Conservation (phyloP, 2,113 vertebrate genomes). For the Galbula dea region DNA sequence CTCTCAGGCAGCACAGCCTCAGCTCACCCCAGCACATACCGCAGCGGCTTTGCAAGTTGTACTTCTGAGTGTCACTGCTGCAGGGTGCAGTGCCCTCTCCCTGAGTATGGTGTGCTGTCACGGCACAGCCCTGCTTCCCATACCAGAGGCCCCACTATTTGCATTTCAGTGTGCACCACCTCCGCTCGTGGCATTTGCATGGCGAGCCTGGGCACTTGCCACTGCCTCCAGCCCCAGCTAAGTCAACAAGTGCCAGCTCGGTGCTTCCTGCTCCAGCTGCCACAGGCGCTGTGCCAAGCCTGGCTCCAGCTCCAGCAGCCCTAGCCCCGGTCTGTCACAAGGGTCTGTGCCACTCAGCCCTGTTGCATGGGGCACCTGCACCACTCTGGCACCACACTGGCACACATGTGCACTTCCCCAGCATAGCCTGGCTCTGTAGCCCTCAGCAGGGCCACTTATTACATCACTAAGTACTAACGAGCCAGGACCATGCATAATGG, state of each 20-base stretch:
- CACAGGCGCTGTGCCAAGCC: neutral
- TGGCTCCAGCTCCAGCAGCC: fast-evolving
- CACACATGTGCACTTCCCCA: fast-evolving
- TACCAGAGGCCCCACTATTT: neutral
- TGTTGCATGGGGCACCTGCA: fast-evolving
- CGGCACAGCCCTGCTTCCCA: fast-evolving
- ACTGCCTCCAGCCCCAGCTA: neutral
- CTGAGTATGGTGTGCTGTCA: fast-evolving
- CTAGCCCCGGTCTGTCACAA: fast-evolving
- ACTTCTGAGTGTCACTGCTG: fast-evolving
- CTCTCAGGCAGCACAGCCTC: neutral
- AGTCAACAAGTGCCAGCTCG: neutral
- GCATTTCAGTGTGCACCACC: neutral
- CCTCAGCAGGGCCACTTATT: fast-evolving
- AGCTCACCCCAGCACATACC: constrained; percentile 46
- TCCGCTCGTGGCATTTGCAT: neutral
- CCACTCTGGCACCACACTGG: fast-evolving
- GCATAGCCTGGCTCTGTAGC: too few species aligned
- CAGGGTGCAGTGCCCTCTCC: neutral
- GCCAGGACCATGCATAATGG: fast-evolving
- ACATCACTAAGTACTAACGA: fast-evolving
- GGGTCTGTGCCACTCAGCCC: neutral
- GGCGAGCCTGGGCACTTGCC: fast-evolving
- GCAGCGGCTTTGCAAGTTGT: neutral
- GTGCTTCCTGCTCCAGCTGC: neutral